Base-by-base conservation (phyloP, 2,888 invertebrate genomes). In the Cantharis rustica region DNA sequence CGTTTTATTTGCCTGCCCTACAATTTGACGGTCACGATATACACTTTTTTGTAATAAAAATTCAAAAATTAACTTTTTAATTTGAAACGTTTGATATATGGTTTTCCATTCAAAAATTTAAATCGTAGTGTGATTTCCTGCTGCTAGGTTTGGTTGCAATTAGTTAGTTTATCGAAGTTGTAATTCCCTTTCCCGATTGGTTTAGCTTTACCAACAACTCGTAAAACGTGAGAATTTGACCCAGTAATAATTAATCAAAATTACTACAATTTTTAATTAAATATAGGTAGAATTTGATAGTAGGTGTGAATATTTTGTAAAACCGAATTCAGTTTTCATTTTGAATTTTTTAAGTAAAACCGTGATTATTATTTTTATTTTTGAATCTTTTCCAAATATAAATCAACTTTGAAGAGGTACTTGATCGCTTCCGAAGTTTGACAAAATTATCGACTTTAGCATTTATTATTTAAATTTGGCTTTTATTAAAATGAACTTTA, bases 141-240 rank as follows among this genome's bases (percentile, higher is more conserved):
- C n/a, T 47, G 47, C n/a, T 47, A 47, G 47, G 47, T 47, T 23
- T n/a, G 47, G 47, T 47, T 47, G 47, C 47, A 47, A 47, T 61
- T 73, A 72, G 72, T 72, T 63, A 72, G 70, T 76, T 76, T 76
- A 73, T 76, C 61, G 73, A 31, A 64, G 27, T 72, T 71, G 61
- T 75, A 71, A 71, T 71, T 75, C 71, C 61, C 61, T 61, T 68
- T 75, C 69, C 72, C 63, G 71, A 75, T 72, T 71, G 71, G 72
- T 68, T 75, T 20, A 47, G 47, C 47, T n/a, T n/a, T 62, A 20
- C 61, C 26, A 76, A 61, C 75, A 69, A 63, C 69, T 69, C 72
- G 62, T 72, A 75, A 75, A 75, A 69, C 72, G 72, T 61, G 26
- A 63, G 69, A 75, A 75, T 75, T 75, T 75, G 72, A 64, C 69